Base-by-base conservation (phyloP, 2,113 vertebrate genomes). In the Albula goreensis region DNA sequence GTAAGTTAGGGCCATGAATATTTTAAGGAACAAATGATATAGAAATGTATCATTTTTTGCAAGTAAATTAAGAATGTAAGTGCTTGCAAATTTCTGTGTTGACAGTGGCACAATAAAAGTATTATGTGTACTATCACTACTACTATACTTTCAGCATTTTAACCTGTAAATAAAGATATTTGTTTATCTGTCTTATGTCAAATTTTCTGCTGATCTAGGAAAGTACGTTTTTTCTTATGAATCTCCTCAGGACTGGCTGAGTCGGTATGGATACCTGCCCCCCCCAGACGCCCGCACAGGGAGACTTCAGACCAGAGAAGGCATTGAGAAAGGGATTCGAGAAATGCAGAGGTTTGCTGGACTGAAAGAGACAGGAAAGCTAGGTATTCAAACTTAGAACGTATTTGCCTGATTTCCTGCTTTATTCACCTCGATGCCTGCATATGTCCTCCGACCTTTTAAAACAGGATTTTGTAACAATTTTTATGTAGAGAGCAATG, bases 311-410 rank as follows among this genome's bases (percentile, higher is more conserved):
- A 96, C 94, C 49, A 94, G 89, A 66, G 93, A 91, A 0, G 96
- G 95, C 19, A 92, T 98, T 0, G 90, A 92, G 57, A 90, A 90
- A 12, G 97, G 97, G 0, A 90, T 98, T 74, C 95, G 92, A 9
- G 90, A 93, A 31, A 97, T 98, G 97, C 97, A 98, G 90, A 92
- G 96, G 84, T 97, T 96, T 2, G 97, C 96, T 0, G 96, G 97
- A 0, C 81, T 98, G 78, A 90, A 77, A 0, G 95, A 95, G 84
- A 98, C 95, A 0, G 97, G 97, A 0, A 0, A 85, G 48, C 89
- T 98, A 4, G 97, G 97, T 97, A 96, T 91, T 15, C 11, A 31
- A 3, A 25, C 19, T 17, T 83, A 52, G 25, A 50, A 66, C 12
- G 7, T 13, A 2, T 4, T 49, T 80, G 84, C 7, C 11, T 83